Base-by-base conservation (phyloP, 2,113 vertebrate species). In the Sclerurus mexicanus region DNA sequence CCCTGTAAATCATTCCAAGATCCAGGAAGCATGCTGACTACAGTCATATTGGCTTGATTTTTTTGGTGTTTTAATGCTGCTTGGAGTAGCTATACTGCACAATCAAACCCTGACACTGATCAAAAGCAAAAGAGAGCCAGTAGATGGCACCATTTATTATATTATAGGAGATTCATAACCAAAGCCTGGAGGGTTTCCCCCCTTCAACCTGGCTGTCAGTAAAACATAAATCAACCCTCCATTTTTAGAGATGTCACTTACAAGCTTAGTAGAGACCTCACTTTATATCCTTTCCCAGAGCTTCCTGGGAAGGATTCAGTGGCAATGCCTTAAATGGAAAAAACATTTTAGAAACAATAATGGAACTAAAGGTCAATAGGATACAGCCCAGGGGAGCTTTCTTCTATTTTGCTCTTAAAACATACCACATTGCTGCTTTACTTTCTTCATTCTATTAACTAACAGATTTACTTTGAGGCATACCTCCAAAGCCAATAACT, bases 71-170 rank as follows among this genome's bases (percentile, higher is more conserved):
- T 72, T 81, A 86, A 72, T 56, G 52, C 33, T 47, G 21, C 50
- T 88, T 67, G 63, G 31, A 72, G 79, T 14, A 59, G 42, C 59
- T 67, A 5, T 30, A 17, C 47, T 49, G 73, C 78, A 44, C 16
- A 68, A 64, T 52, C 87, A 62, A 50, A 77, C 30, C 21, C 9
- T 30, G 90, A 86, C 79, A 60, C 47, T 75, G 64, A 81, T 47
- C 44, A 67, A 84, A 90, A 92, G 73, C 30, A 69, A n/a, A 63
- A 63, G 60, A 56, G 33, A 49, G 46, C 97, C 98, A 96, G 96
- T 96, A 98, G 98, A 97, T 98, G 98, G 98, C 98, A 97, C 96
- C 96, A 96, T 98, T 97, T 95, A 87, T 96, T 96, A 76, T 73
- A 71, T 92, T 97, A 95, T 97, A 80, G 95, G 74, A 78, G 89